These are phyloP conservation scores for Otus sunia DNA, from an alignment of 2,113 vertebrate genomes.

Conservation along the genomic window DNA sequence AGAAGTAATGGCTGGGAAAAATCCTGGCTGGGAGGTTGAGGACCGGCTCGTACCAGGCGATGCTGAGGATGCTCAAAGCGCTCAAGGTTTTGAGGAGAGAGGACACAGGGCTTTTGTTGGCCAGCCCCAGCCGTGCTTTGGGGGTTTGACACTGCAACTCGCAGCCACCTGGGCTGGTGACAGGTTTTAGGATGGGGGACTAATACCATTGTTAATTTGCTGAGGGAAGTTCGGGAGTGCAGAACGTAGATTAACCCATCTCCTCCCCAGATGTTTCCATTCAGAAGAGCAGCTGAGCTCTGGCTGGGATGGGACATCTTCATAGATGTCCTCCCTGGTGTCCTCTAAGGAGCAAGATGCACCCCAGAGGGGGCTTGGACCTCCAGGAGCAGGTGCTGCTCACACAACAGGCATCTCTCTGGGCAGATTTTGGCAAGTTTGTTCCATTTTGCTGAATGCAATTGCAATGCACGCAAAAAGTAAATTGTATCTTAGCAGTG, in stretches of 20 bases:
- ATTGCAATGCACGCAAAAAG: fast-evolving
- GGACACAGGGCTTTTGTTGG: neutral
- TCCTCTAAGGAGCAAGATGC: neutral
- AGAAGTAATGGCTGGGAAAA: neutral
- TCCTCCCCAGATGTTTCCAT: neutral
- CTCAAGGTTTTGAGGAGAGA: neutral
- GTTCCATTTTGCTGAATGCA: neutral
- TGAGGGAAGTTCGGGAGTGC: neutral
- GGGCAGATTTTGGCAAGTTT: neutral
- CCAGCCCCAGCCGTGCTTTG: neutral
- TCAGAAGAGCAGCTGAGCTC: neutral
- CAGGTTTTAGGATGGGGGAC: neutral
- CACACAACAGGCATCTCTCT: fast-evolving
- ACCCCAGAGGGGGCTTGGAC: neutral
- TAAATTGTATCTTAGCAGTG: fast-evolving
- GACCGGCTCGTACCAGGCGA: neutral
- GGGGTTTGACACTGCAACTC: neutral
- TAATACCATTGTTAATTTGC: neutral
- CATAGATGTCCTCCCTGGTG: neutral
- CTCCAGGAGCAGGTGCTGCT: neutral
- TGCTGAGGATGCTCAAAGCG: neutral
- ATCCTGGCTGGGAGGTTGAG: neutral
- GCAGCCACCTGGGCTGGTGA: neutral
- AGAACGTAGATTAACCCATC: neutral
- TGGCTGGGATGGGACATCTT: neutral